Evolutionary conservation across 2,797 vertebrate genomes (phyloP), one percentile per base, ranked within the genome.

Genomic region (Nasua narica): DNA sequence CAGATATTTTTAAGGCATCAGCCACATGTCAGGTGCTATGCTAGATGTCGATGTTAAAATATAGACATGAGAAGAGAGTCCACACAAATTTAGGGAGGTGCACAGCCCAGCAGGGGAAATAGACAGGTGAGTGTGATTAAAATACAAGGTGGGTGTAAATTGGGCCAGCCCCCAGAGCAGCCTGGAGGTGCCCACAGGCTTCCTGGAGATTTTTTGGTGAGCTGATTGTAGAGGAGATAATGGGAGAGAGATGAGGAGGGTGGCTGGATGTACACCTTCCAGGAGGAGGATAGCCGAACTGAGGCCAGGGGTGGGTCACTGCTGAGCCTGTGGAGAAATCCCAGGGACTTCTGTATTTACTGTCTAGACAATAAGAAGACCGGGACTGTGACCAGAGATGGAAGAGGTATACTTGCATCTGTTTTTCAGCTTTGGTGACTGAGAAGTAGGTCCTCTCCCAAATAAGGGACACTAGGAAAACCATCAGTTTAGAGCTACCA

Each of bases 61-160:
- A 40, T 1, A 32, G 87, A 25, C 37, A 3, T 29, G 4, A 65
- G 48, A 54, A 25, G 5, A 29, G 2, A 16, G 50, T 23, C 15
- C 48, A 72, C 12, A 3, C 1, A 46, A 19, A 21, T 29, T 76
- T 52, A 4, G 0, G 2, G 40, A 43, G 3, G 18, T 6, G 10
- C 9, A 3, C 10, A 29, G 4, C 23, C 27, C n/a, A 29, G 25
- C 0, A 1, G 11, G 23, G 52, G n/a, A 27, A 62, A 32, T 7
- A 90, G 78, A 40, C 16, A 60, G 16, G 5, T 5, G 52, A 67
- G 21, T 23, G 12, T 25, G 11, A 29, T 40, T 37, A 77, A n/a
- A 43, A 23, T 13, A 0, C 0, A 7, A 48, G 5, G 5, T 32
- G 1, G 58, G 1, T 2, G 4, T 18, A 16, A 16, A 25, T 29